Base-by-base conservation (phyloP, 1,140 invertebrate species). In the Antheraea mylitta region DNA sequence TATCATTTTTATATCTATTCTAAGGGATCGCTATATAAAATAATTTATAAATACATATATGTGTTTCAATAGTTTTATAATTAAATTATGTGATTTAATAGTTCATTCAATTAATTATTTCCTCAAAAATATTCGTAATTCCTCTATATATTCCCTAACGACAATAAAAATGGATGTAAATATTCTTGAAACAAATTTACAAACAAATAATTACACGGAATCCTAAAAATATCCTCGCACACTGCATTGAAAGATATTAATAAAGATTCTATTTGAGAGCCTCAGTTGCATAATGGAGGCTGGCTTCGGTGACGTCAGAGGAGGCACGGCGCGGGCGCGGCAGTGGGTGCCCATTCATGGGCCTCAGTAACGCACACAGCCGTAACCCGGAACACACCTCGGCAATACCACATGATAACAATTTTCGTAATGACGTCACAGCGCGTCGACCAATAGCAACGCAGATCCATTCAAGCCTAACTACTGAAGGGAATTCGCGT, bases 391-490 rank as follows among this genome's bases (percentile, higher is more conserved):
- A 53, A 53, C 67, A 72, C 80, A 68, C 74, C 53, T 65, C 70
- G 74, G 70, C 74, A 66, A 78, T 75, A 75, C 77, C 83, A 86
- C 80, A 83, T 80, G 74, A 79, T 78, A 75, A 73, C 78, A 79
- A 87, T 87, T 89, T 87, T 87, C 81, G 82, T 81, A 30, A 85
- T 91, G 89, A 91, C 87, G 89, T 91, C 89, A 91, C 83, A 19
- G 69, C 68, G 69, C 68, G 48, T 75, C 80, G 73, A 84, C 89
- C 89, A 91, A 91, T 91, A 76, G 71, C 70, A 71, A 76, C 79
- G 71, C 86, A 74, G 87, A 81, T 81, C 88, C 89, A 91, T 91
- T 91, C 89, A 91, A 89, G 83, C 88, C 84, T 80, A 89, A 87
- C 88, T 91, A 80, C 81, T 89, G 86, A 91, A 90, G 87, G 81